Conservation (phyloP, 2,113 vertebrate genomes). For the Trochalopteron elliotii region DNA sequence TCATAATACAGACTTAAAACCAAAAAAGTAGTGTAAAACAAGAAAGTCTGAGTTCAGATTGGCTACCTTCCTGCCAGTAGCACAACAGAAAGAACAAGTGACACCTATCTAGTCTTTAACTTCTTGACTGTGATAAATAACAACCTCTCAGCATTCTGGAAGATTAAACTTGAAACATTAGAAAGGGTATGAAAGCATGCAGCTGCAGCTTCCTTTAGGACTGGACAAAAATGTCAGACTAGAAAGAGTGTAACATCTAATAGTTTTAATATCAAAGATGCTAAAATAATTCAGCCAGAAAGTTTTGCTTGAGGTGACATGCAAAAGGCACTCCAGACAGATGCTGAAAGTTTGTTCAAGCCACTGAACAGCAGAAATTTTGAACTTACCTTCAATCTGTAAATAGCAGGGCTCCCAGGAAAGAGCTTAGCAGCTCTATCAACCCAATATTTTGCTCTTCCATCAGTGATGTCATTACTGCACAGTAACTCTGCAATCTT, state of each 20-base stretch:
- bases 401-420: conserved; percentile 86
- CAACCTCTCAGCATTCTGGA: background rate
- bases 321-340: background rate
- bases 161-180: background rate
- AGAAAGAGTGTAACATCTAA: background rate
- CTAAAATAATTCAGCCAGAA: background rate
- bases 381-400: conserved; percentile 86
- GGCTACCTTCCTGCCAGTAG: background rate
- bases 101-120: background rate
- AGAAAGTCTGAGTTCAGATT: background rate
- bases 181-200: background rate
- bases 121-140: background rate
- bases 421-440: conserved; percentile 91
- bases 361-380: background rate
- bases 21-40: background rate
- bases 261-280: background rate
- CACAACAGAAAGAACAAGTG: background rate
- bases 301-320: background rate
- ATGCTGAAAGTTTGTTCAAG: background rate
- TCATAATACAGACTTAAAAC: background rate
- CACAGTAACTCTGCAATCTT: conserved; percentile 95
- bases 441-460: conserved; percentile 94
- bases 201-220: background rate
- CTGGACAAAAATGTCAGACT: background rate
- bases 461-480: conserved; percentile 81